Evolutionary conservation across 2,113 vertebrate genomes (phyloP), one percentile per base, ranked within the genome.

Genomic region (Erythrocercus mccallii): DNA sequence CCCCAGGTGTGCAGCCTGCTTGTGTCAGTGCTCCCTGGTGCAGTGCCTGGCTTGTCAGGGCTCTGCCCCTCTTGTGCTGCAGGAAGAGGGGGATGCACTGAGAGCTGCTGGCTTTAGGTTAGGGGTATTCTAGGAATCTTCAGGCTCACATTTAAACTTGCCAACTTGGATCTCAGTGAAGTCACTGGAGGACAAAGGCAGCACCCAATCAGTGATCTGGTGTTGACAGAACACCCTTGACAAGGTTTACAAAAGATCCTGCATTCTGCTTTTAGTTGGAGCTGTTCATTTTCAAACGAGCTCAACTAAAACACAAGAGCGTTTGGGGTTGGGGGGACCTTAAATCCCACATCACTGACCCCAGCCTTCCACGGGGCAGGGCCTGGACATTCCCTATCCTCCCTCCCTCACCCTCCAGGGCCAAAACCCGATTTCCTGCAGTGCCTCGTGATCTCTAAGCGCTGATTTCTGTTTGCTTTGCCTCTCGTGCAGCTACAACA

Each of bases 391-490:
- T 20, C 5, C 0, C 28, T 44, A 0, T 33, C 16, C 31, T 8
- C 21, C 23, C 3, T 35, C 54, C 1, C 4, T 31, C 15, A 3
- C 0, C 61, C n/a, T 13, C 7, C 6, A 6, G 50, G 13, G 9
- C 57, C 42, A 37, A 11, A 16, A 0, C 8, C 37, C 1, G 19
- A 2, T 44, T n/a, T 1, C 10, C 22, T 9, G 6, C 66, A 17
- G 33, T 35, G 3, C 4, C 30, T 17, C 1, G 6, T 11, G 9
- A 64, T 12, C 17, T 15, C 1, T 5, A 1, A 27, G 27, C 15
- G 0, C 3, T 0, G 10, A 2, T 40, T 3, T 2, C 3, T 1
- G 4, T n/a, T 1, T 4, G 4, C 3, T 11, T 44, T 91, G 8
- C 37, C 64, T 71, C 77, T 33, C 10, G 38, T 40, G 38, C 42